phyloP scores from a whole-genome alignment of 1,140 invertebrate species.

The Colletes gigas region DNA sequence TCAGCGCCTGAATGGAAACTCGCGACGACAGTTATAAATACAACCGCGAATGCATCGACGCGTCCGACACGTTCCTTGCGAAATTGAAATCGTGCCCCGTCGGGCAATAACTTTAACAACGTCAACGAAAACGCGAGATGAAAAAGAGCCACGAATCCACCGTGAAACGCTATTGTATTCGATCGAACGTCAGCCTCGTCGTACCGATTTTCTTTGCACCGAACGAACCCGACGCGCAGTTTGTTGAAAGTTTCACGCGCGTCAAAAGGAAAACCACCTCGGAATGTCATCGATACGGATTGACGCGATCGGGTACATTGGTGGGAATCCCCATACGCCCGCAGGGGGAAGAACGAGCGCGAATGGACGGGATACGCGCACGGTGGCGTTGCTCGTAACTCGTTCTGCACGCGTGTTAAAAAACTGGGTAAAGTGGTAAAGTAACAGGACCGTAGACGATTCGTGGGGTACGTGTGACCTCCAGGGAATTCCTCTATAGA shows the following conservation, averaged over 20 bases:
- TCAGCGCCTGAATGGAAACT: too few relatives aligned
- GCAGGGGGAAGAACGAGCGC: conserved; percentile 11
- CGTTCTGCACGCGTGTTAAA: not conserved
- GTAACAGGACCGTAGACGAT: conserved; percentile 17
- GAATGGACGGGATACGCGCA: not conserved
- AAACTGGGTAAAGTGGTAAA: conserved; percentile 7
- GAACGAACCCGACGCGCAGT: too few relatives aligned
- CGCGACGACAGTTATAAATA: too few relatives aligned
- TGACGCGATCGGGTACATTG: too few relatives aligned
- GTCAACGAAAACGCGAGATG: too few relatives aligned
- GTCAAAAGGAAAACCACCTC: not conserved
- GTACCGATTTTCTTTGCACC: too few relatives aligned
- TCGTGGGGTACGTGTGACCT: conserved; percentile 47
- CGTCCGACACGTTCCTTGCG: not conserved
- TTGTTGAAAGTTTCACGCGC: too few relatives aligned
- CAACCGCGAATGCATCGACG: too few relatives aligned
- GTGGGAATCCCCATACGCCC: conserved; percentile 36
- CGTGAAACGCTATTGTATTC: too few relatives aligned
- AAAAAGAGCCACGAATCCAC: too few relatives aligned
- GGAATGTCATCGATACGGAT: not conserved
- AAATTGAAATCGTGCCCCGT: not conserved
- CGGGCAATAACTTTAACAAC: too few relatives aligned
- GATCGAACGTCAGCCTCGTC: too few relatives aligned
- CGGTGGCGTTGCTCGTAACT: not conserved
- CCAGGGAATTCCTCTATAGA: conserved; percentile 48